Evolutionary conservation across 2,888 invertebrate genomes (phyloP).

Genomic region (Salpingus planirostris): DNA sequence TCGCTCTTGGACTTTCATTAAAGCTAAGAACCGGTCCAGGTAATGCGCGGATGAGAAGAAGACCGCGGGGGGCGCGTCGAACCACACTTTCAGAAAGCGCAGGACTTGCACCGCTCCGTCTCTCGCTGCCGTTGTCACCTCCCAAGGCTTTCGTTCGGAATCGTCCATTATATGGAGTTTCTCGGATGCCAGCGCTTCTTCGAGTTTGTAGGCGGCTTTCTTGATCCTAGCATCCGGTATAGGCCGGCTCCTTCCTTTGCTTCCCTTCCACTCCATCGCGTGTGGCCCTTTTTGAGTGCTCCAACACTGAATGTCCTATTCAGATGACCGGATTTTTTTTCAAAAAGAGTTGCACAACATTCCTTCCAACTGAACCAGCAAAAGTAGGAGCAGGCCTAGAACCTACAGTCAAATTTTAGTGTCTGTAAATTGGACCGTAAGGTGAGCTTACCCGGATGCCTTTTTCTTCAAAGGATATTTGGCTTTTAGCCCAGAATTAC

Average conservation of each 20-base stretch:
- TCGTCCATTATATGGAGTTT: constrained; percentile 11
- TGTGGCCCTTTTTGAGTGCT: background rate
- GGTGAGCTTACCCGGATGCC: constrained; percentile 29
- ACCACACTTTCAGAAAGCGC: constrained; percentile 77
- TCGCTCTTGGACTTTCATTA: constrained; percentile 59
- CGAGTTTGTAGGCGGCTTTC: constrained; percentile 31
- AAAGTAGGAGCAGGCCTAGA: constrained; percentile 31
- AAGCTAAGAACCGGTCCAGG: constrained; percentile 64
- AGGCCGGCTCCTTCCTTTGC: constrained; percentile 39
- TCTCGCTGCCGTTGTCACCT: constrained; percentile 66
- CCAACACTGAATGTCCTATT: constrained; percentile 4
- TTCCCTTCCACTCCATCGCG: constrained; percentile 30
- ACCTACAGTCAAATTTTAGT: constrained; percentile 19
- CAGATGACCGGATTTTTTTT: constrained; percentile 4
- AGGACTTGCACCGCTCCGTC: constrained; percentile 75
- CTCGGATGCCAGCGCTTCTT: constrained; percentile 32
- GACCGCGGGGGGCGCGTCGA: constrained; percentile 69
- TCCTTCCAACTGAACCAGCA: constrained; percentile 17
- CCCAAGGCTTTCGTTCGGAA: constrained; percentile 41
- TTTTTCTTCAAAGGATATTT: too few species aligned
- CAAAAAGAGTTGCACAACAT: constrained; percentile 7
- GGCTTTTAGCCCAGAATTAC: too few species aligned
- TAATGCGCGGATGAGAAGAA: constrained; percentile 70
- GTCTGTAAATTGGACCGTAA: constrained; percentile 4
- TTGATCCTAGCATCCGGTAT: constrained; percentile 35